Conservation (phyloP, 2,113 vertebrate genomes). For the Misgurnus anguillicaudatus region DNA sequence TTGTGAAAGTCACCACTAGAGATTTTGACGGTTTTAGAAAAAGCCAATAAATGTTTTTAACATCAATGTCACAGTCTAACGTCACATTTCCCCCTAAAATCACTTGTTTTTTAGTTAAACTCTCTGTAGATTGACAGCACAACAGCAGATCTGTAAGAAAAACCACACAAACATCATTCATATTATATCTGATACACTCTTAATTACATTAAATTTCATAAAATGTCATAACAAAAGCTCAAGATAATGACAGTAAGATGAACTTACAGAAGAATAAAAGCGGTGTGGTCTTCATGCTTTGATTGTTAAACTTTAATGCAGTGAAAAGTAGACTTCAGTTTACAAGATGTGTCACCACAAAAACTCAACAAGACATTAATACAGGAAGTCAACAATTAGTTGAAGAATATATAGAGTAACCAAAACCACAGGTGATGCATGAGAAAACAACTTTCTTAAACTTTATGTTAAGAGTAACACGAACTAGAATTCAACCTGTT, state of each 20-base stretch:
- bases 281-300: not conserved
- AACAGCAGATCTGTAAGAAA: slow-evolving; percentile 4
- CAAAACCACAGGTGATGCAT: too few species aligned
- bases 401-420: too few species aligned
- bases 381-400: too few species aligned
- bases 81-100: slow-evolving; percentile 40
- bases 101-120: slow-evolving; percentile 18
- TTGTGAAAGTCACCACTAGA: not conserved
- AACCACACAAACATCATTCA: not conserved
- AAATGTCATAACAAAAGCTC: too few species aligned
- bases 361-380: too few species aligned
- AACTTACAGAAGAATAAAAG: slow-evolving; percentile 10
- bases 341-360: too few species aligned
- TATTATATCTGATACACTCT: not conserved
- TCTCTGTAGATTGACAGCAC: slow-evolving; percentile 14
- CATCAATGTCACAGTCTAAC: slow-evolving; percentile 21
- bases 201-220: not conserved
- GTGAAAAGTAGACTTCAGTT: not conserved
- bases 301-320: not conserved
- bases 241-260: not conserved
- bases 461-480: too few species aligned
- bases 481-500: too few species aligned
- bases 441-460: too few species aligned
- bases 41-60: slow-evolving; percentile 1
- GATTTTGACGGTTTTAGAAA: slow-evolving; percentile 4